Percentiles rank a stretch among this genome's conserved stretches.
phyloP scores from a whole-genome alignment of 2,113 vertebrate species.

The Probosciger aterrimus region DNA sequence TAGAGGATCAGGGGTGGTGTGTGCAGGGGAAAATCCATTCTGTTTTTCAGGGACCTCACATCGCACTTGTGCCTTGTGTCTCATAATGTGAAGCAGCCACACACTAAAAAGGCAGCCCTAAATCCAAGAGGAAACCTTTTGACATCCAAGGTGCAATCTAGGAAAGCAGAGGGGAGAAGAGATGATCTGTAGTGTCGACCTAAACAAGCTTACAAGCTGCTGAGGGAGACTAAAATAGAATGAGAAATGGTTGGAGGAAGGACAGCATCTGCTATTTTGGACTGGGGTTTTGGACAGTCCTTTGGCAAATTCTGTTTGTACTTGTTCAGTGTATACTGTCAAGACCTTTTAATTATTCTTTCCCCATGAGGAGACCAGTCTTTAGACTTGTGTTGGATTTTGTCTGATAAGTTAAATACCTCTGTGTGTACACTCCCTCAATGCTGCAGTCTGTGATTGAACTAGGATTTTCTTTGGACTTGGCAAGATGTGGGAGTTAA shows the following conservation, averaged over 20 bases:
- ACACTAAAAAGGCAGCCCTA: rapidly evolving
- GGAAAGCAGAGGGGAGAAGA: background rate
- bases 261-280: background rate
- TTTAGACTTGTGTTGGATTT: background rate
- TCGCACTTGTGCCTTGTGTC: rapidly evolving
- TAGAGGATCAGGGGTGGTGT: too few relatives aligned
- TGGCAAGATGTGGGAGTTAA: background rate
- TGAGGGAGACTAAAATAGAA: background rate
- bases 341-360: background rate
- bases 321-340: background rate
- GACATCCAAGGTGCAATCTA: background rate
- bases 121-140: rapidly evolving
- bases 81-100: rapidly evolving
- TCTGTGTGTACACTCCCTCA: background rate
- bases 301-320: background rate
- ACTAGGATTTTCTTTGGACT: background rate
- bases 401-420: background rate
- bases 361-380: rapidly evolving
- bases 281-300: background rate
- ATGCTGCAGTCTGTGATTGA: rapidly evolving
- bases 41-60: too few relatives aligned
- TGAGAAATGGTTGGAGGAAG: background rate
- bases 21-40: background rate
- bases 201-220: background rate
- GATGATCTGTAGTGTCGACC: background rate